Base-by-base conservation (phyloP, 2,113 vertebrate species). In the Pachyramphus minor region DNA sequence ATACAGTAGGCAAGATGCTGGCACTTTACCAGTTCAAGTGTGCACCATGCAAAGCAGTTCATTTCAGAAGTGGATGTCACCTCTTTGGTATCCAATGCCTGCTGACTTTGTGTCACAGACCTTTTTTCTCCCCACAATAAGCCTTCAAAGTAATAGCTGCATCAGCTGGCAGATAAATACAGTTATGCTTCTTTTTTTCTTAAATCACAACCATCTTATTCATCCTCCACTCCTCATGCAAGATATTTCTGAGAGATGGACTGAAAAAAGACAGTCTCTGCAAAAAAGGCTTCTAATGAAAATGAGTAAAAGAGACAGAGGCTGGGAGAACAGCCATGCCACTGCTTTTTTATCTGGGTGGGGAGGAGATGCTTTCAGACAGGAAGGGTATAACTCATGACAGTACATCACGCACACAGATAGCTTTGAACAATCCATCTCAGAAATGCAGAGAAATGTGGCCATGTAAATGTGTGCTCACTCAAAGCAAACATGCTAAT, bases 291-390 rank as follows among this genome's bases (percentile, higher is more conserved):
- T 79, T 69, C 16, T 73, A 84, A 58, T 74, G 83, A 83, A 93
- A 95, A 67, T 90, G 39, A 84, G 42, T 49, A 28, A 71, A 91
- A 84, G 76, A 92, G 44, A 55, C 75, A 92, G 68, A 67, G 37
- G 18, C 25, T 90, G 55, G 37, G n/a, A 77, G 85, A 85, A 85
- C 15, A 89, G 75, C 84, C 42, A 22, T 81, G 19, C 39, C 47
- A 25, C 76, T 8, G 12, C 39, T 81, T 3, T 74, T 77, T 27
- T 44, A 69, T 49, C 71, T 77, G 42, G 37, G 31, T 66, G 42
- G 50, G 20, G 27, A 93, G 50, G 50, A 92, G 84, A 86, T 66
- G 44, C n/a, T 92, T 93, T 94, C 75, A 93, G 75, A 83, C 74
- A 90, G 62, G n/a, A 76, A 90, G 53, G 33, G n/a, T 85, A 49